These are phyloP conservation scores for Callitettix versicolor DNA, from an alignment of 1,140 invertebrate species.

Conservation along the genomic window DNA sequence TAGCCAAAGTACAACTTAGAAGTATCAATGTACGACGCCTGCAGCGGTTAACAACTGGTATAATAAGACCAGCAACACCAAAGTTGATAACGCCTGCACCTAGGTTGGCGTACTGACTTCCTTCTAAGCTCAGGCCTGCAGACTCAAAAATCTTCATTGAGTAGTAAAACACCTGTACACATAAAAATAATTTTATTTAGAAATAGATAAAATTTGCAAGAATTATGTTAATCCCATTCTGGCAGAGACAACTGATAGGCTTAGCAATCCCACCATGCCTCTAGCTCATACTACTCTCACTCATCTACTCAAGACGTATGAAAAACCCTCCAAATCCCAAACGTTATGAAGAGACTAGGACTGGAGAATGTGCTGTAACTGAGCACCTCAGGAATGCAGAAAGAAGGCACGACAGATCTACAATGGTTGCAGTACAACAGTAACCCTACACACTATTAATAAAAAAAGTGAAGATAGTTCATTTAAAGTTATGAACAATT, in stretches of 20 bases:
- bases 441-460: too few relatives aligned
- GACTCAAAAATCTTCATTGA: conserved; percentile 56
- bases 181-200: conserved; percentile 7
- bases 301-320: too few relatives aligned
- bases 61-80: conserved; percentile 50
- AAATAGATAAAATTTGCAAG: background rate
- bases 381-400: too few relatives aligned
- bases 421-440: too few relatives aligned
- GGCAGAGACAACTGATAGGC: too few relatives aligned
- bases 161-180: conserved; percentile 65
- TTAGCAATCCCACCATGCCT: too few relatives aligned
- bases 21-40: conserved; percentile 47
- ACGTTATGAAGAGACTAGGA: too few relatives aligned
- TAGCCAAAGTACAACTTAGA: conserved; percentile 39
- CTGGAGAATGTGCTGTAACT: too few relatives aligned
- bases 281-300: too few relatives aligned
- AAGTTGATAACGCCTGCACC: conserved; percentile 61
- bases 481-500: too few relatives aligned
- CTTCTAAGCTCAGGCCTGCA: conserved; percentile 44
- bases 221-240: background rate
- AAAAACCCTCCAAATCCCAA: too few relatives aligned
- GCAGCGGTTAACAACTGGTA: conserved; percentile 43
- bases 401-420: too few relatives aligned
- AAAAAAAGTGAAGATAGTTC: background rate
- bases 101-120: conserved; percentile 56